Conservation (phyloP, 2,113 vertebrate genomes). For the Mola mola region DNA sequence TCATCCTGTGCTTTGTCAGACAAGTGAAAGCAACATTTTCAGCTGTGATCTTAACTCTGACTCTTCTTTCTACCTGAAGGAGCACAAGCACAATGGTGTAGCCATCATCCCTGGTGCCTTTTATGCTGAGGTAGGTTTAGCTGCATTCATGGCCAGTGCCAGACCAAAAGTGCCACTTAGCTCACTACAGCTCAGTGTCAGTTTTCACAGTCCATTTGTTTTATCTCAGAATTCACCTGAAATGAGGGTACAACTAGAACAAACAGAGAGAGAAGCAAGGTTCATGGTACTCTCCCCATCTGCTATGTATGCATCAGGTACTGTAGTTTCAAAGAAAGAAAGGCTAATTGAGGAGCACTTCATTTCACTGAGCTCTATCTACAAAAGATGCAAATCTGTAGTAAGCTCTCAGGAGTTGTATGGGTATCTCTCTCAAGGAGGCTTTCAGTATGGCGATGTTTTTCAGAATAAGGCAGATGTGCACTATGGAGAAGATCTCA, state of each 20-base stretch:
- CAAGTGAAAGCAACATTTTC: constrained; percentile 68
- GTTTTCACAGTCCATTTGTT: constrained; percentile 81
- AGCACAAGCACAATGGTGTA: constrained; percentile 82
- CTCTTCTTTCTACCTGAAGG: constrained; percentile 75
- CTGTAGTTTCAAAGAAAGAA: constrained; percentile 63
- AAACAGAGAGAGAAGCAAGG: constrained; percentile 33
- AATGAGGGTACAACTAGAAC: constrained; percentile 80
- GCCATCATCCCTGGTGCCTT: constrained; percentile 85
- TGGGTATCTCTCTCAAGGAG: constrained; percentile 73
- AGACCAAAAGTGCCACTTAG: constrained; percentile 81
- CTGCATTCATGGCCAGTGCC: constrained; percentile 74
- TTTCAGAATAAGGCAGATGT: constrained; percentile 83
- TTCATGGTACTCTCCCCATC: constrained; percentile 81
- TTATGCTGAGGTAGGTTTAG: constrained; percentile 85
- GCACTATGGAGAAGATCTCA: constrained; percentile 81
- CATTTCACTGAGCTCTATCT: constrained; percentile 79
- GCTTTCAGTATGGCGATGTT: constrained; percentile 84
- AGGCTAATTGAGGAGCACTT: constrained; percentile 73
- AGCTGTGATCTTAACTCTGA: constrained; percentile 77
- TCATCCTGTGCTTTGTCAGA: constrained; percentile 80
- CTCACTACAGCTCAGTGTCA: constrained; percentile 78
- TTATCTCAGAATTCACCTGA: constrained; percentile 74
- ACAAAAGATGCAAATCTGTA: constrained; percentile 79
- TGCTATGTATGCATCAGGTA: constrained; percentile 81
- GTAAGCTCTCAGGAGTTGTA: constrained; percentile 80